These are phyloP conservation scores for Tupaia chinensis DNA, from an alignment of 2,113 vertebrate species.

Conservation along the genomic window DNA sequence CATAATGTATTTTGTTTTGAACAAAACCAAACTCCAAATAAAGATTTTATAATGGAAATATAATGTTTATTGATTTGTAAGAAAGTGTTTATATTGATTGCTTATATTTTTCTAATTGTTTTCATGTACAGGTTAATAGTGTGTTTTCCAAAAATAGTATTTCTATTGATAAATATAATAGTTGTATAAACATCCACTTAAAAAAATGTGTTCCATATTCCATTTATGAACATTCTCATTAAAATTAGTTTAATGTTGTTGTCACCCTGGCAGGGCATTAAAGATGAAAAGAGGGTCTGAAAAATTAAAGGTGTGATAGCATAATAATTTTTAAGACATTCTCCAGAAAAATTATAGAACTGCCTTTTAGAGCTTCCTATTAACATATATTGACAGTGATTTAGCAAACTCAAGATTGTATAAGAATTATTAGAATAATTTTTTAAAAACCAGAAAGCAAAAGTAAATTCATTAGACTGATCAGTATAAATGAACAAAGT, in stretches of 20 bases:
- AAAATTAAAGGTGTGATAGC: not conserved
- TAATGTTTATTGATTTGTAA: not conserved
- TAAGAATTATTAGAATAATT: constrained; percentile 1
- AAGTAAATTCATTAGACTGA: not conserved
- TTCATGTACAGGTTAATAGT: not conserved
- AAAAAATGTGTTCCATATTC: not conserved
- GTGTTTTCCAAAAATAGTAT: not conserved
- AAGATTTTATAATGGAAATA: constrained; percentile 15
- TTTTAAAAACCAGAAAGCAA: not conserved
- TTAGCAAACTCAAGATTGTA: not conserved
- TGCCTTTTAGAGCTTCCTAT: not conserved
- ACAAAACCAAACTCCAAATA: constrained; percentile 12
- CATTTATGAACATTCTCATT: not conserved
- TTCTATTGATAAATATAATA: constrained; percentile 18
- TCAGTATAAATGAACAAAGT: constrained; percentile 3
- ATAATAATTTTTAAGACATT: not conserved
- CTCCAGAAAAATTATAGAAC: not conserved
- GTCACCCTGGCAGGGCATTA: not conserved
- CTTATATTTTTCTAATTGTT: constrained; percentile 8
- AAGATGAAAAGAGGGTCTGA: not conserved
- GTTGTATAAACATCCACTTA: not conserved
- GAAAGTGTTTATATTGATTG: not conserved
- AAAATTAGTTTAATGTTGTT: not conserved
- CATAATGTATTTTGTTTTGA: not conserved
- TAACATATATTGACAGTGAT: not conserved